Evolutionary conservation across 2,113 vertebrate genomes (phyloP), one percentile per base, ranked within the genome.

Genomic region (Megaptera novaeangliae): DNA sequence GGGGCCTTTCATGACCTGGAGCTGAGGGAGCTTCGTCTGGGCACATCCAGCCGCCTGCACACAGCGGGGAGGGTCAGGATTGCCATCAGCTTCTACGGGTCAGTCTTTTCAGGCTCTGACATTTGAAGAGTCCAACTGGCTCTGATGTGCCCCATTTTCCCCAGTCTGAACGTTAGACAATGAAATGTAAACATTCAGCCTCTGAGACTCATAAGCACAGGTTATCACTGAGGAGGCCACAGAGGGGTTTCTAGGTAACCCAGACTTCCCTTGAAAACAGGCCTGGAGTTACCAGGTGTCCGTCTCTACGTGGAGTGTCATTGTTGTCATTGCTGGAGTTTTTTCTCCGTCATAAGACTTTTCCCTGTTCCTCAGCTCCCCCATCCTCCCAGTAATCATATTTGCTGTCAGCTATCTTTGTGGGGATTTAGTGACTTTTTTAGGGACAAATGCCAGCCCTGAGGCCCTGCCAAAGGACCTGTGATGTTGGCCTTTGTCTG

Each of bases 21-120:
- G 59, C 2, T 5, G 29, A 29, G 23, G 46, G 52, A n/a, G 57
- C 18, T 2, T 6, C 13, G 0, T 13, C 0, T 6, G 3, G 3
- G 10, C 3, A 9, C 52, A 4, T 18, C 44, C 66, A 27, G 27
- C 41, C 0, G 0, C 44, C 5, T 6, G 23, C 52, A 14, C 34
- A 4, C 5, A 6, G 1, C 34, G 1, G 36, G 25, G 39, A 41
- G 31, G 20, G 55, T 69, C n/a, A 5, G 46, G 7, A 11, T 10
- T 17, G 6, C 14, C 5, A 1, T n/a, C n/a, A 2, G 34, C 13
- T 49, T 27, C 7, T 21, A 7, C 15, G 55, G 41, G 17, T 39
- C 63, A 20, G 44, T 7, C 18, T 64, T 18, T n/a, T 39, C 21
- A 31, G 17, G 2, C 55, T 25, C 61, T 82, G 69, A 17, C 69